These are phyloP conservation scores for Oophaga sylvatica DNA, from an alignment of 2,797 vertebrate species.

Conservation along the genomic window DNA sequence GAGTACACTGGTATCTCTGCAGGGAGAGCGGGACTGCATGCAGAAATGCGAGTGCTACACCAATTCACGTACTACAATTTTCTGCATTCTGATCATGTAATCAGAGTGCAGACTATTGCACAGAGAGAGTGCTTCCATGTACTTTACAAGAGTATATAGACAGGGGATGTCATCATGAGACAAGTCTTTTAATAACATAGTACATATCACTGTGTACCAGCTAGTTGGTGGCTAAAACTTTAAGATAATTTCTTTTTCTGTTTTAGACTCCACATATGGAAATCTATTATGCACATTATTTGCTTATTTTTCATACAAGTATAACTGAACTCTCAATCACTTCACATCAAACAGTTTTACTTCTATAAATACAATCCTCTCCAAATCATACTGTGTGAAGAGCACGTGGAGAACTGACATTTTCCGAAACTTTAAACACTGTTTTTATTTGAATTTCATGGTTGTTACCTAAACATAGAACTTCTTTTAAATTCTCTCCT, in stretches of 20 bases:
- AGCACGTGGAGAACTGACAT: slow-evolving; percentile 41
- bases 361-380: slow-evolving; percentile 27
- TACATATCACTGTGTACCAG: no score
- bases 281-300: neutral
- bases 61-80: no score
- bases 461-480: slow-evolving; percentile 46
- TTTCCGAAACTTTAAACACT: slow-evolving; percentile 41
- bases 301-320: neutral
- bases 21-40: no score
- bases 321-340: slow-evolving; percentile 2
- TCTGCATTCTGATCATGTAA: no score
- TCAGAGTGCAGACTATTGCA: no score
- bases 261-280: neutral
- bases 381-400: slow-evolving; percentile 21
- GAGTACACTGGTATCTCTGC: no score
- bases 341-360: slow-evolving; percentile 7
- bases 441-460: slow-evolving; percentile 53
- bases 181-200: no score
- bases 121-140: no score
- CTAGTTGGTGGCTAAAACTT: no score
- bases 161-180: no score
- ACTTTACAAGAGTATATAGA: no score
- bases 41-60: no score
- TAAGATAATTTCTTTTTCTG: neutral
- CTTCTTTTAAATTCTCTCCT: slow-evolving; percentile 36